These are phyloP conservation scores for Microctenopoma steveboyesi DNA, from an alignment of 2,797 vertebrate species.

Conservation along the genomic window DNA sequence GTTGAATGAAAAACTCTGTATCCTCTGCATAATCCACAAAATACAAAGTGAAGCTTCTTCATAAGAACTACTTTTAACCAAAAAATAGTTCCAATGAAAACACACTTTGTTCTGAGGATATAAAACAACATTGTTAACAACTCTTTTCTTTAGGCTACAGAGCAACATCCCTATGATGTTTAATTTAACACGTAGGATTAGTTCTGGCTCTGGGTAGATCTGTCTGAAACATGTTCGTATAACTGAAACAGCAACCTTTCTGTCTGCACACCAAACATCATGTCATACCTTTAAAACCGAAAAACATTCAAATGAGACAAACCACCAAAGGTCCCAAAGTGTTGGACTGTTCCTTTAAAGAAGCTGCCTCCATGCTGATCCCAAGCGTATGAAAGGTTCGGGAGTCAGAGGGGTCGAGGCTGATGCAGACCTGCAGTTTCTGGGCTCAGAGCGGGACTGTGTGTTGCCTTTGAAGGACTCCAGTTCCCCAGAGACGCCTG, in stretches of 20 bases:
- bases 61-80: no score
- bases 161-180: no score
- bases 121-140: no score
- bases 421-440: constrained; percentile 89
- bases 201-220: constrained; percentile 11
- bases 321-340: background rate
- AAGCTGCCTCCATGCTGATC: constrained; percentile 6
- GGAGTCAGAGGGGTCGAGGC: constrained; percentile 89
- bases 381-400: background rate
- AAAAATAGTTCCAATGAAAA: no score
- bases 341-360: constrained; percentile 1
- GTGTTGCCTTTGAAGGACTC: constrained; percentile 88
- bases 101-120: no score
- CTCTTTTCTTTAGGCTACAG: no score
- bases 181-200: background rate
- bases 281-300: background rate
- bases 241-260: background rate
- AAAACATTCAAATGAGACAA: background rate
- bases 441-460: constrained; percentile 88
- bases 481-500: constrained; percentile 93
- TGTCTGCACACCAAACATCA: background rate
- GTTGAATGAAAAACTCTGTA: background rate
- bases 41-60: no score
- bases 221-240: background rate
- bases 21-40: background rate